phyloP scores from a whole-genome alignment of 2,797 vertebrate genomes.

The Tamandua tetradactyla region DNA sequence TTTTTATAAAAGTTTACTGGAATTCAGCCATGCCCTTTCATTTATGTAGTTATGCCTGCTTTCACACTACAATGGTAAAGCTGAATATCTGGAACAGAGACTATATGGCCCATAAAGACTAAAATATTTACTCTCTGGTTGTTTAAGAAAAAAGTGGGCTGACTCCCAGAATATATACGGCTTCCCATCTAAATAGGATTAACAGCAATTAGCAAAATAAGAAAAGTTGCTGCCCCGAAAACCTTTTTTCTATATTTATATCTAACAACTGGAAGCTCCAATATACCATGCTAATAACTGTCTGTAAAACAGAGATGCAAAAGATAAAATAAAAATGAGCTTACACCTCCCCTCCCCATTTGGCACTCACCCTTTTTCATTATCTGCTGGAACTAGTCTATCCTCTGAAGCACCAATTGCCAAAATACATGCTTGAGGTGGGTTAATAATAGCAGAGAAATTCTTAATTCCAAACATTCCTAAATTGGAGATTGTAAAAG shows the following conservation, averaged over 20 bases:
- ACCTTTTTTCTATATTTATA: not conserved
- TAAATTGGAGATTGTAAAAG: slow-evolving; percentile 98
- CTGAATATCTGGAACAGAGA: not conserved
- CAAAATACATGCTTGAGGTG: slow-evolving; percentile 97
- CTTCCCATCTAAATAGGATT: not conserved
- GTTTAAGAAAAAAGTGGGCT: slow-evolving; percentile 1
- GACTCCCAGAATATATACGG: not conserved
- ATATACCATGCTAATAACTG: not conserved
- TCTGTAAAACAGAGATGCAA: slow-evolving; percentile 7
- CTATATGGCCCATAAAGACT: not conserved
- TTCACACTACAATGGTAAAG: not conserved
- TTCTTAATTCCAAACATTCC: slow-evolving; percentile 99
- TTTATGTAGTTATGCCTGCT: not conserved
- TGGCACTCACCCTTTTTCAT: slow-evolving; percentile 93
- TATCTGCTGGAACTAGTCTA: slow-evolving; percentile 94
- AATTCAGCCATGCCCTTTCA: not conserved
- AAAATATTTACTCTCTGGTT: slow-evolving; percentile 39
- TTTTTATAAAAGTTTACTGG: not conserved
- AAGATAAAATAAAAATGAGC: not conserved
- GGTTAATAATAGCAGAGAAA: slow-evolving; percentile 99
- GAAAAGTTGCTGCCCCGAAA: not conserved
- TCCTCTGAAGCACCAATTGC: slow-evolving; percentile 95
- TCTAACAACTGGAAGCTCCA: not conserved
- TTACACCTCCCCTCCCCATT: not conserved
- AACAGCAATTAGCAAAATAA: not conserved